These are phyloP conservation scores for Engystomops pustulosus DNA, from an alignment of 2,113 vertebrate genomes.

Conservation along the genomic window DNA sequence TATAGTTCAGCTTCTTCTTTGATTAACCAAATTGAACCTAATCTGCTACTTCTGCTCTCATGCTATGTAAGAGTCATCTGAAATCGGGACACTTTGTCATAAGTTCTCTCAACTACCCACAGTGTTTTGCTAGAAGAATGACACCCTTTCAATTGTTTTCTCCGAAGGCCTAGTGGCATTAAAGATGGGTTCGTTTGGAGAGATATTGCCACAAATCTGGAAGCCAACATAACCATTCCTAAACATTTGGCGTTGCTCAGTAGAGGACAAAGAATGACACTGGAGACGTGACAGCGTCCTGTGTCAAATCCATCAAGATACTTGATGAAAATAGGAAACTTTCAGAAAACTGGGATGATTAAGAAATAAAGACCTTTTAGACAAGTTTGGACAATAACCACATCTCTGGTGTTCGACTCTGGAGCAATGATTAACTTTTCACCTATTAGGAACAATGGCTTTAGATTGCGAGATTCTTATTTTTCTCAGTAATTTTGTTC, in stretches of 20 bases:
- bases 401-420: neutral
- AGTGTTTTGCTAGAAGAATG: too few species aligned
- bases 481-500: neutral
- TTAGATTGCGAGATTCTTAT: constrained; percentile 3
- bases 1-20: too few species aligned
- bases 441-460: constrained; percentile 15
- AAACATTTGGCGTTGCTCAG: neutral
- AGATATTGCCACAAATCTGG: too few species aligned
- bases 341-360: neutral
- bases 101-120: too few species aligned
- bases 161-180: too few species aligned
- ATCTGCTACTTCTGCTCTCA: too few species aligned
- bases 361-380: neutral
- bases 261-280: neutral
- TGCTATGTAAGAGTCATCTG: too few species aligned
- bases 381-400: neutral
- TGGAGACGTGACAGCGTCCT: neutral
- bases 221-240: too few species aligned
- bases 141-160: too few species aligned
- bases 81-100: too few species aligned
- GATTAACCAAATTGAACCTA: too few species aligned
- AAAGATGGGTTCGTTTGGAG: too few species aligned
- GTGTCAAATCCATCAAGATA: neutral
- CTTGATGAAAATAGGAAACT: neutral
- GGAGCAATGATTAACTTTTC: constrained; percentile 21